Evolutionary conservation across 1,140 invertebrate genomes (phyloP), one percentile per base, ranked within the genome.

Genomic region (Ips typographus): DNA sequence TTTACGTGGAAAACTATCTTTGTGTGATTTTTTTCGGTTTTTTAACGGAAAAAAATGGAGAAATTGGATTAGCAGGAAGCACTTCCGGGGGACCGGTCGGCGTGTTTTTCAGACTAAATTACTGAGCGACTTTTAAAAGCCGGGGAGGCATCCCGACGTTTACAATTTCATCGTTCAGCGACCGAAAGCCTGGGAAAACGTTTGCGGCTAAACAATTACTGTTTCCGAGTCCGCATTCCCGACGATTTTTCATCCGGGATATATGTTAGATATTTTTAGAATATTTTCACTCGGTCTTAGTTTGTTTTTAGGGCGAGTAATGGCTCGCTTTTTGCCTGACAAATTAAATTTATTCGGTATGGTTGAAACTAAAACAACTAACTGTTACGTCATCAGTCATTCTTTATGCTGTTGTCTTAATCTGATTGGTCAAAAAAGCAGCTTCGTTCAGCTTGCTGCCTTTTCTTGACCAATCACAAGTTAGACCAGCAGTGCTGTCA

Each of bases 121-220:
- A 49, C 44, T 49, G 44, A 49, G 22, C 44, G 44, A 49, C 44
- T 49, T 49, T 49, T 8, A 49, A 49, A 49, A 49, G 44, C 6
- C 44, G 44, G 44, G 22, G 22, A 49, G 22, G 44, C 44, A 49
- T 49, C 44, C 44, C 44, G 44, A 49, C 44, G 44, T 49, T 49
- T 49, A 49, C 44, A 49, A 49, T 49, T 49, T 49, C 44, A 49
- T 49, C 44, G 44, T 49, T 49, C 44, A 49, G 44, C 44, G 44
- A 49, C 44, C 44, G 44, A 49, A 49, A 49, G 22, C 44, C 6
- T 22, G 22, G 22, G 22, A 22, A 22, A 22, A 22, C 22, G 22
- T 49, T 49, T 49, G 44, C 44, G 44, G 44, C 44, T 49, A 8
- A 49, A 49, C 44, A 49, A 49, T 49, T 49, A 49, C 44, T 49